Base-by-base conservation (phyloP, 2,113 vertebrate genomes). In the Poecilia latipinna region DNA sequence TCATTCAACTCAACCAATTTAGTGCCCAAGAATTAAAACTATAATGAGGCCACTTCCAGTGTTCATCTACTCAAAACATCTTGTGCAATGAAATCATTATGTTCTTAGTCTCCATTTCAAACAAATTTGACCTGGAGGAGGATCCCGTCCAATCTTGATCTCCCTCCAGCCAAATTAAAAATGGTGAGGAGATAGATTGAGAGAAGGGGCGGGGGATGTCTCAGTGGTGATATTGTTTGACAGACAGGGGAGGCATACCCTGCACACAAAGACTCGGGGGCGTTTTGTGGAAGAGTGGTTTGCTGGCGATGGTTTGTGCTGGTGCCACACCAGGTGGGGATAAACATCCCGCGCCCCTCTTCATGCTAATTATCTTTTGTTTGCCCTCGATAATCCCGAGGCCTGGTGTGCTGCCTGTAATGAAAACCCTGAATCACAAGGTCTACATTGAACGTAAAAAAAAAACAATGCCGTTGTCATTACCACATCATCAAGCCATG, bases 321-420 rank as follows among this genome's bases (percentile, higher is more conserved):
- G 73, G 83, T 74, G 88, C 77, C 93, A 3, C 44, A 70, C 31
- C 31, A 54, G 76, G 74, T 42, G 71, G 76, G 72, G 62, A 69
- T 39, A 68, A 80, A 60, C 83, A 92, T 84, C 84, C 88, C 29
- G 74, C 66, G 94, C 95, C 94, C 94, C 95, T 95, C 94, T 95
- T 94, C 92, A 86, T 95, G 95, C 97, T 98, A 98, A 98, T 98
- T 98, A 97, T 97, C 97, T 97, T 98, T 97, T 98, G 97, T 98
- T 99, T 99, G 96, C 97, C 95, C 96, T 97, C 96, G 95, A 96
- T 97, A 97, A 97, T 97, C 95, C 95, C 76, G 85, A 91, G 94
- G 94, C 96, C 96, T 94, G 93, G 94, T 95, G 95, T 94, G 94
- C 78, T 31, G 68, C 93, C 94, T 92, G 95, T 97, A 96, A 97